Evolutionary conservation across 2,113 vertebrate species (phyloP), one percentile per base, ranked within the genome.

Genomic region (Anhinga rufa): DNA sequence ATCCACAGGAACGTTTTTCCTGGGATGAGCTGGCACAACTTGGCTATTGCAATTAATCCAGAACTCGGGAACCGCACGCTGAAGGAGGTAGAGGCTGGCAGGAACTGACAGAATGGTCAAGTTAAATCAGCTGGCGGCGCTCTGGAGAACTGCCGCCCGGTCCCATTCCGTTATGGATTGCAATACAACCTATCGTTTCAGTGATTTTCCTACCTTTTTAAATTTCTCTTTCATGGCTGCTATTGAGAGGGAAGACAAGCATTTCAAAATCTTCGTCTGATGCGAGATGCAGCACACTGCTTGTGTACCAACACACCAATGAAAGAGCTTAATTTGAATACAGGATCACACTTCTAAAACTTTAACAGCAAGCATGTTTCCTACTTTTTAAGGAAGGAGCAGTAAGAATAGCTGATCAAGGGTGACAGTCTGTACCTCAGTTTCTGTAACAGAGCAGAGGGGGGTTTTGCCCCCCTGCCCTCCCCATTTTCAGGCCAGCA

Each of bases 1-100:
- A 51, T 15, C 38, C 70, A 42, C 17, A 70, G 28, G 28, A n/a
- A 22, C 21, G 25, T 9, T 32, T 61, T 28, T 40, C 61, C 52
- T 76, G 61, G 57, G 38, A 29, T 57, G 32, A 61, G 4, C 34
- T 32, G 74, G 8, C 31, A 66, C 31, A 52, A 42, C 28, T 15
- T 24, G 62, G 57, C 62, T 76, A 7, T 4, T 14, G 8, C n/a
- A 55, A 17, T n/a, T 52, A 80, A 72, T 8, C 25, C 69, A 40
- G 68, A 77, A 70, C 28, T 25, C 2, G 0, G 61, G 34, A 86
- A 22, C 9, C 0, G 0, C 7, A 1, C 4, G 22, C 9, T 26
- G 29, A 65, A 49, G 40, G 64, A 58, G 36, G 14, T 2, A 58
- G 49, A 58, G 49, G 74, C 25, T 80, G 66, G 25, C 36, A 66